Evolutionary conservation across 2,888 invertebrate species (phyloP), one percentile per base, ranked within the genome.

Genomic region (Drosophila nigricruria): DNA sequence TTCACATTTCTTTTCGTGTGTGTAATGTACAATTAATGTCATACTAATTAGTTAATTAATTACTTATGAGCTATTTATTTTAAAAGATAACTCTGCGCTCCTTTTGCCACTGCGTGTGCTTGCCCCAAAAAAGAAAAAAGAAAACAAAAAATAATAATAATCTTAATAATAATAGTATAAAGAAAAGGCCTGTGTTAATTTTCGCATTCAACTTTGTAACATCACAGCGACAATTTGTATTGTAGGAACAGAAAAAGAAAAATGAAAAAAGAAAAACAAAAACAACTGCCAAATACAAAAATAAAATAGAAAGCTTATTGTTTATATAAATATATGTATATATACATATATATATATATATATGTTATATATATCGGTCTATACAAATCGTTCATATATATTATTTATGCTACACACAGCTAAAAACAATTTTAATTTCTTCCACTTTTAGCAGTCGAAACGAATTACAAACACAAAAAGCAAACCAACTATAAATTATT

Each of bases 211-310:
- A 64, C 50, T 54, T 42, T 50, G 14, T 30, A 71, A 66, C 79
- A 79, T 74, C 79, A 73, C 76, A 77, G 49, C 40, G 60, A 60
- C 30, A 58, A 47, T 23, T 63, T 50, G 8, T 61, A 73, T 42
- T 54, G 10, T 56, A 59, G 38, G 12, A 53, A 53, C 53, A 49
- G 38, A 45, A 61, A 70, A 45, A 47, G 27, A 60, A 64, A 67
- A 65, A 52, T 20, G 32, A 34, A 63, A 67, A 66, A 52, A 20
- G 49, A 23, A 49, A 52, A 61, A 66, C 50, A 54, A 45, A 45
- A 71, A 77, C 61, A 56, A 77, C 73, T 73, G 81, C 77, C 72
- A 80, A 76, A 80, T 63, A 70, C 53, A 38, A 23, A 60, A 72
- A 57, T 42, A 57, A 59, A 58, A 42, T 34, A 45, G 27, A 59